These are phyloP conservation scores for Cephus pulcher DNA, from an alignment of 2,888 invertebrate species.

Conservation along the genomic window DNA sequence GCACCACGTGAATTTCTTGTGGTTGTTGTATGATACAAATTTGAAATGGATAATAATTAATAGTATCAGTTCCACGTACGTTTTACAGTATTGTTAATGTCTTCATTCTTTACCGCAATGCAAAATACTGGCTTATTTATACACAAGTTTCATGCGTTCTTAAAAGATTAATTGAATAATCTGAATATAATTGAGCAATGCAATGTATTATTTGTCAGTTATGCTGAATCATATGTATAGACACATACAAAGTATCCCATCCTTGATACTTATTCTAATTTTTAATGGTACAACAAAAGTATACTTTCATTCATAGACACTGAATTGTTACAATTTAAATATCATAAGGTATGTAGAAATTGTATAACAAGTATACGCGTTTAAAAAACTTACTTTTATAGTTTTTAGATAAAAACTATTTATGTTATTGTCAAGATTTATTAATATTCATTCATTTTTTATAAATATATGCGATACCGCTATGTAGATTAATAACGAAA, in stretches of 20 bases:
- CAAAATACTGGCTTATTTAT: not conserved
- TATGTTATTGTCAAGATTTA: not conserved
- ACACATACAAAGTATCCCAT: not conserved
- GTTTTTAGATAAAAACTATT: not conserved
- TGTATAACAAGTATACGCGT: no score
- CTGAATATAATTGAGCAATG: conserved; percentile 21
- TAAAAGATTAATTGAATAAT: conserved; percentile 10
- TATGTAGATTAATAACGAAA: not conserved
- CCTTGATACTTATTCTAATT: not conserved
- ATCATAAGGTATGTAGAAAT: not conserved
- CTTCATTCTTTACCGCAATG: not conserved
- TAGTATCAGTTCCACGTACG: not conserved
- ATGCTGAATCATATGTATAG: conserved; percentile 13
- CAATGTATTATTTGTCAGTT: conserved; percentile 9
- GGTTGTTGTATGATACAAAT: not conserved
- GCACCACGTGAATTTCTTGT: not conserved
- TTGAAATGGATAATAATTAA: not conserved
- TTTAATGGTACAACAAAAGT: not conserved
- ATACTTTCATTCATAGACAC: not conserved
- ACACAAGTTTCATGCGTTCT: not conserved
- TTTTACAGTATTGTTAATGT: not conserved
- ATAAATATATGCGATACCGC: not conserved
- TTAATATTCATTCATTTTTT: not conserved
- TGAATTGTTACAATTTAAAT: not conserved
- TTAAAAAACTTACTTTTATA: no score